Evolutionary conservation across 2,888 invertebrate species (phyloP).

Genomic region (Tridacna gigas): DNA sequence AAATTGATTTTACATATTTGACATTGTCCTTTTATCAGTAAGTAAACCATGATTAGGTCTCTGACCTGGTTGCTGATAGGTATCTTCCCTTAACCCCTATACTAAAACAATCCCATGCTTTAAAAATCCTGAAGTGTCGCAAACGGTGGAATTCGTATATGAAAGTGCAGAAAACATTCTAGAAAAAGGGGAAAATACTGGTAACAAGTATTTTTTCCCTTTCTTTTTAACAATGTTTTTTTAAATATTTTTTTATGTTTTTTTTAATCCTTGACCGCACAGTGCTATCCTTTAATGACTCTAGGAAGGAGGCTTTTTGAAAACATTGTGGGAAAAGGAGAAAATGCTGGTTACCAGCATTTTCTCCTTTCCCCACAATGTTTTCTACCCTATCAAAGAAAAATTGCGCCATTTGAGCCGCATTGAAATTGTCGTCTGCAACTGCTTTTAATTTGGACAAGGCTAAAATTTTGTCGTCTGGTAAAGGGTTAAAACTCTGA

Average conservation of each 20-base stretch:
- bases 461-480: too few relatives aligned
- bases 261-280: too few relatives aligned
- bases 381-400: background rate
- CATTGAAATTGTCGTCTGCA: too few relatives aligned
- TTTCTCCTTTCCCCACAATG: background rate
- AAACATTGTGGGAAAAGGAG: background rate
- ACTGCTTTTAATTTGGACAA: too few relatives aligned
- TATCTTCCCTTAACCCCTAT: background rate
- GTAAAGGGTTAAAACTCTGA: too few relatives aligned
- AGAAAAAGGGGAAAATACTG: background rate
- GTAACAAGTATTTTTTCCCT: background rate
- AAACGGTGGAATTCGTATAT: too few relatives aligned
- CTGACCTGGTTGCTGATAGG: background rate
- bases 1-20: background rate
- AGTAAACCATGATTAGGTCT: background rate
- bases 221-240: background rate
- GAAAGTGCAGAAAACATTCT: background rate
- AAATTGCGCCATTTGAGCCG: too few relatives aligned
- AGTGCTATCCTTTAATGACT: too few relatives aligned
- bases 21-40: slow-evolving; percentile 3
- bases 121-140: too few relatives aligned
- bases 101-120: background rate
- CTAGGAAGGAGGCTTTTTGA: too few relatives aligned
- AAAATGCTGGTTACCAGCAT: background rate
- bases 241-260: too few relatives aligned